Evolutionary conservation across 2,113 vertebrate genomes (phyloP).

Genomic region (Dinomys branickii): DNA sequence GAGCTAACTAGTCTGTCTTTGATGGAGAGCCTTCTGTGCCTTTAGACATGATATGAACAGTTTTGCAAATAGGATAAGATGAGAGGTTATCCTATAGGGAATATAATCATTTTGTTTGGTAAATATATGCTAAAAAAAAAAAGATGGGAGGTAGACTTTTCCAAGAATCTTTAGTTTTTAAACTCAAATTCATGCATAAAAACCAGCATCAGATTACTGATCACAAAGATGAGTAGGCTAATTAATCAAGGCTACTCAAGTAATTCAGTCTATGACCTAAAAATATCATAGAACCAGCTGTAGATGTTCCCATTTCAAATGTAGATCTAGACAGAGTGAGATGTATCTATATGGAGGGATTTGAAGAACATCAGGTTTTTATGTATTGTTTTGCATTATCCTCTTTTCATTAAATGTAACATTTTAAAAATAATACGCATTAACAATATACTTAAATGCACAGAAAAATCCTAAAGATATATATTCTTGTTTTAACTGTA

Average conservation of each 20-base stretch:
- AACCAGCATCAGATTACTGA: not conserved
- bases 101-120: not conserved
- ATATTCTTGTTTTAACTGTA: not conserved
- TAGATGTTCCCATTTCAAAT: not conserved
- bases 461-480: not conserved
- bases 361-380: not conserved
- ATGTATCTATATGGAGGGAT: not conserved
- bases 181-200: not conserved
- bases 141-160: not conserved
- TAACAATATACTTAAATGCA: not conserved
- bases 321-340: not conserved
- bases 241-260: not conserved
- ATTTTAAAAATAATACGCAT: not conserved
- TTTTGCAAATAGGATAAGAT: constrained; percentile 27
- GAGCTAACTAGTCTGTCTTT: not conserved
- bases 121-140: not conserved
- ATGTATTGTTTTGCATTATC: not conserved
- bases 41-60: not conserved
- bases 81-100: not conserved
- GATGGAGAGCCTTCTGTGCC: not conserved
- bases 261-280: not conserved
- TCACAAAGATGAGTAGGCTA: not conserved
- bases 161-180: not conserved
- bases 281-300: not conserved
- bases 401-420: not conserved